Base-by-base conservation (phyloP, 1,140 invertebrate species). In the Piezodorus guildinii region DNA sequence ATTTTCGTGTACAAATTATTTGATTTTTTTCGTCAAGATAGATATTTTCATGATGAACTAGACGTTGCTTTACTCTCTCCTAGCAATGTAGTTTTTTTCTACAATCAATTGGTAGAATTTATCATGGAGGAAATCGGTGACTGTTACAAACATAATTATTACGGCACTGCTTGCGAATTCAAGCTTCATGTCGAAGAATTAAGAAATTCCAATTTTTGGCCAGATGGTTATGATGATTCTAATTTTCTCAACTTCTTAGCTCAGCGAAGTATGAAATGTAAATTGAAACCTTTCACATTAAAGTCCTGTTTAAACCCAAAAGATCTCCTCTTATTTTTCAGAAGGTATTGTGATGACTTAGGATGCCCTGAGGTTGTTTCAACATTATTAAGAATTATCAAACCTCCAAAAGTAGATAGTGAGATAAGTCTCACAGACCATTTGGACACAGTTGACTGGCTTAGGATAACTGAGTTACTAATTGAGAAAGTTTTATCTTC, bases 401-500 rank as follows among this genome's bases (percentile, higher is more conserved):
- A 64, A n/a, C 43, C 58, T n/a, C 63, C 63, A n/a, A 58, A 65
- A 56, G 56, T 30, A 3, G 61, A 67, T 59, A 39, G 46, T 43
- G 65, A 61, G 3, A 30, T 23, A 0, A 44, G 66, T 56, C 45
- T 67, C 43, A 0, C n/a, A 15, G 27, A 52, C 17, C 58, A 62
- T 49, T 43, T 69, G 9, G 34, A 56, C 15, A n/a, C 34, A 49
- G 25, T 66, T n/a, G 23, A 60, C 9, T 69, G 68, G 68, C 43
- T 69, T 43, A 15, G 43, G 6, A 66, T 69, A 8, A 63, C 66
- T 21, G 68, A 67, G 59, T 34, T 65, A 17, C 34, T 63, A 21
- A 60, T 63, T 0, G 64, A 66, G 56, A 46, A 60, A 34, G 15
- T 56, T 23, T 25, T 56, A 5, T 9, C 17, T 25, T 23, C 17